Conservation (phyloP, 2,113 vertebrate species). For the Glareola pratincola region DNA sequence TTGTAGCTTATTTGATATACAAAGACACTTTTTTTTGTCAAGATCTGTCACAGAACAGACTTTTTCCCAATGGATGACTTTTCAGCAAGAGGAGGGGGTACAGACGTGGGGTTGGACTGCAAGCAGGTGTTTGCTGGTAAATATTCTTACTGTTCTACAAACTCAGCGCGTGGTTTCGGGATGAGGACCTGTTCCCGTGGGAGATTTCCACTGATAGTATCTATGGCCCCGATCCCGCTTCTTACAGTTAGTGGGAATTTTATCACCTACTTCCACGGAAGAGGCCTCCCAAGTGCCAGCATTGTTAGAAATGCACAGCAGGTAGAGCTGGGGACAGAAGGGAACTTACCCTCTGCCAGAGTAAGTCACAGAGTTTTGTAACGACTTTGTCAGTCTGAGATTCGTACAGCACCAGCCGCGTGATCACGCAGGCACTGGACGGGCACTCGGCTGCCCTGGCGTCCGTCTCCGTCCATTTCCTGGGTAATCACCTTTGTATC, state of each 20-base stretch:
- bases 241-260: background rate
- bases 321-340: background rate
- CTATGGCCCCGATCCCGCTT: background rate
- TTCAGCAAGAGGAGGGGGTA: background rate
- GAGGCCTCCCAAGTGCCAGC: background rate
- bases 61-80: background rate
- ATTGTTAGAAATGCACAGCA: background rate
- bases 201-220: background rate
- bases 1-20: background rate
- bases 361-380: background rate
- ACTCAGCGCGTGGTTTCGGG: background rate
- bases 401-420: background rate
- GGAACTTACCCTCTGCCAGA: background rate
- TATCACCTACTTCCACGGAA: background rate
- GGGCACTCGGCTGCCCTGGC: background rate
- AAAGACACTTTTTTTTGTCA: background rate
- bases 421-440: constrained; percentile 29
- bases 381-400: background rate
- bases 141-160: background rate
- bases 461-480: background rate
- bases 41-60: background rate
- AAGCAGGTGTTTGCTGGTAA: background rate
- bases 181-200: background rate
- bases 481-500: rapidly evolving
- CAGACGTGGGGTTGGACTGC: background rate